A percentile compares a stretch with the other conserved stretches of the same genome.
phyloP scores from a whole-genome alignment of 2,797 vertebrate genomes.

The Lagodon rhomboides region DNA sequence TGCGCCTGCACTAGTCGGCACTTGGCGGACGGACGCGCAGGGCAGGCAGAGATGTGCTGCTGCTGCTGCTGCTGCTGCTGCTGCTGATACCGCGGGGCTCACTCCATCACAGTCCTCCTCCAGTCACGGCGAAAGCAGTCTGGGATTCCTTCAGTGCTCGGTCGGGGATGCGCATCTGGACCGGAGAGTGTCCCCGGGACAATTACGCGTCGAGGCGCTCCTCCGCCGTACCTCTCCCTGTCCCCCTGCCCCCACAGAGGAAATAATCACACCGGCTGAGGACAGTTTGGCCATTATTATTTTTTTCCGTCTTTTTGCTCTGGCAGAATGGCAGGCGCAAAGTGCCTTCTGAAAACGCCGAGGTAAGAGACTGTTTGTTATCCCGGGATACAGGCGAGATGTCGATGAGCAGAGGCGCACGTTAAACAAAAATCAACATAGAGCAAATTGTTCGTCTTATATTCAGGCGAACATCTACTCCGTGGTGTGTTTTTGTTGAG shows the following conservation, averaged over 20 bases:
- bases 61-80: slow-evolving; percentile 28
- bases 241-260: slow-evolving; percentile 41
- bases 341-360: slow-evolving; percentile 82
- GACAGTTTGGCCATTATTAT: slow-evolving; percentile 48
- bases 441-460: background rate
- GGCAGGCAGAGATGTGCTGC: slow-evolving; percentile 33
- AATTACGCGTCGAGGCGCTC: slow-evolving; percentile 65
- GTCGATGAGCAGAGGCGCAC: background rate
- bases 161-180: slow-evolving; percentile 77
- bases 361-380: slow-evolving; percentile 72
- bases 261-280: slow-evolving; percentile 50
- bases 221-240: slow-evolving; percentile 31
- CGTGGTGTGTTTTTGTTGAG: background rate
- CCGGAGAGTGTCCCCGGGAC: slow-evolving; percentile 66
- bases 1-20: slow-evolving; percentile 44
- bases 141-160: slow-evolving; percentile 74
- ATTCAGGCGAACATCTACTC: slow-evolving; percentile 7
- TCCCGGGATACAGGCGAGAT: background rate
- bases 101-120: slow-evolving; percentile 25
- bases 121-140: slow-evolving; percentile 29
- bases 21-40: slow-evolving; percentile 54
- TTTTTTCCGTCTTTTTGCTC: background rate
- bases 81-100: slow-evolving; percentile 19
- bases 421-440: background rate
- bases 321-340: slow-evolving; percentile 79